Evolutionary conservation across 2,113 vertebrate genomes (phyloP).

Genomic region (Planiliza haematocheilus): DNA sequence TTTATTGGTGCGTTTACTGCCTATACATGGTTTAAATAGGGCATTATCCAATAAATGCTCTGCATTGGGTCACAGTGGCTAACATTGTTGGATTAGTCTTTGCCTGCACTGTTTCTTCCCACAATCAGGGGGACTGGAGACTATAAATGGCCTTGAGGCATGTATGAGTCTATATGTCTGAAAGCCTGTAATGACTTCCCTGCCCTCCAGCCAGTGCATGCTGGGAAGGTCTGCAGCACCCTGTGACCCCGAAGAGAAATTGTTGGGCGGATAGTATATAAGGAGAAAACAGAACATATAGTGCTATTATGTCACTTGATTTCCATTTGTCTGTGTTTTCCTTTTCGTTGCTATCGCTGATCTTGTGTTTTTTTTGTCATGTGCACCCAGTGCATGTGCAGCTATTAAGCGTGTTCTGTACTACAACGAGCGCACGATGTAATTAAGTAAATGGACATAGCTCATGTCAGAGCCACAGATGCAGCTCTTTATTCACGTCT

Average conservation of each 20-base stretch:
- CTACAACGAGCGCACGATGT: neutral
- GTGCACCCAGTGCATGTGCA: neutral
- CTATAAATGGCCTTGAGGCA: slow-evolving; percentile 44
- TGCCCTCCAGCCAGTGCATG: slow-evolving; percentile 47
- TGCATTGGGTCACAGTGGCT: slow-evolving; percentile 4
- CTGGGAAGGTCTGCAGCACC: slow-evolving; percentile 42
- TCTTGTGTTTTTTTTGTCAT: neutral
- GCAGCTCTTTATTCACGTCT: slow-evolving; percentile 22
- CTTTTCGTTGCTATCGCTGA: neutral
- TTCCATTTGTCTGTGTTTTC: neutral
- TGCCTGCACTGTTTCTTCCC: slow-evolving; percentile 38
- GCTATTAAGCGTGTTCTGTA: neutral
- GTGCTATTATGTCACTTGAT: slow-evolving; percentile 14
- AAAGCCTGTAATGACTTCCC: slow-evolving; percentile 56
- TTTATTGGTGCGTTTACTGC: neutral
- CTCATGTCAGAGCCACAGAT: slow-evolving; percentile 7
- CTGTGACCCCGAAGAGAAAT: slow-evolving; percentile 57
- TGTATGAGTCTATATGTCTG: slow-evolving; percentile 35
- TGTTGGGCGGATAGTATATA: slow-evolving; percentile 43
- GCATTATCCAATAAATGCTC: neutral
- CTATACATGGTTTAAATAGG: neutral
- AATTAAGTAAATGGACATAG: slow-evolving; percentile 2
- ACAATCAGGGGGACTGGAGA: slow-evolving; percentile 36
- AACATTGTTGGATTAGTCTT: slow-evolving; percentile 2
- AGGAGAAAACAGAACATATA: slow-evolving; percentile 2